Evolutionary conservation across 1,140 invertebrate species (phyloP).

Genomic region (Polypedilum pembai): DNA sequence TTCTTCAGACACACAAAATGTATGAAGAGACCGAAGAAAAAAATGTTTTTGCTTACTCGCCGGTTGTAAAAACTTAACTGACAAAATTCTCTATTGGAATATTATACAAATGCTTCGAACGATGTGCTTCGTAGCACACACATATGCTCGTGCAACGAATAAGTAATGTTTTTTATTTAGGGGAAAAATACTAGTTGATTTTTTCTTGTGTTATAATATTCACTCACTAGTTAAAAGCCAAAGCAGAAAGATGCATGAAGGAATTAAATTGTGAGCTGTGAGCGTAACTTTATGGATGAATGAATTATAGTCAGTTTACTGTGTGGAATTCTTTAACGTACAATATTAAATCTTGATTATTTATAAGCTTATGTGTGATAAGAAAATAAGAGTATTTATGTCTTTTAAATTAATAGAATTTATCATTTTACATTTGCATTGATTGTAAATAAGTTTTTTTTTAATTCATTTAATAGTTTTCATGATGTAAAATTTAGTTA

Average conservation of each 20-base stretch:
- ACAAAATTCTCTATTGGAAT: constrained; percentile 6
- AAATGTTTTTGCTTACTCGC: constrained; percentile 8
- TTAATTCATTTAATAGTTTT: too few relatives aligned
- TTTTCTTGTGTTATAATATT: background rate
- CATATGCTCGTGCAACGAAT: constrained; percentile 16
- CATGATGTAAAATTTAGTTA: too few relatives aligned
- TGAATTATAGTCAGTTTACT: too few relatives aligned
- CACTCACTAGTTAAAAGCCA: background rate
- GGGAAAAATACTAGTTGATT: too few relatives aligned
- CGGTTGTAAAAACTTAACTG: constrained; percentile 17
- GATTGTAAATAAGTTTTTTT: too few relatives aligned
- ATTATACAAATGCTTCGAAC: background rate
- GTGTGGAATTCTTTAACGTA: too few relatives aligned
- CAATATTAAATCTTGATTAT: too few relatives aligned
- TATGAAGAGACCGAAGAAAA: too few relatives aligned
- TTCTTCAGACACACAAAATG: background rate
- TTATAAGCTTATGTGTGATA: too few relatives aligned
- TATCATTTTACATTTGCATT: too few relatives aligned
- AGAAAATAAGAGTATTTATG: too few relatives aligned
- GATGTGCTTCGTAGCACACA: background rate
- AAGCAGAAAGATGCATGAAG: background rate
- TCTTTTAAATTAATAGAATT: too few relatives aligned
- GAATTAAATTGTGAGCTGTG: background rate
- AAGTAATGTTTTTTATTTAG: background rate
- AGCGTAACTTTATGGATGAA: constrained; percentile 1